Conservation (phyloP, 2,888 invertebrate species). For the Drosophila nr. perissopoda region DNA sequence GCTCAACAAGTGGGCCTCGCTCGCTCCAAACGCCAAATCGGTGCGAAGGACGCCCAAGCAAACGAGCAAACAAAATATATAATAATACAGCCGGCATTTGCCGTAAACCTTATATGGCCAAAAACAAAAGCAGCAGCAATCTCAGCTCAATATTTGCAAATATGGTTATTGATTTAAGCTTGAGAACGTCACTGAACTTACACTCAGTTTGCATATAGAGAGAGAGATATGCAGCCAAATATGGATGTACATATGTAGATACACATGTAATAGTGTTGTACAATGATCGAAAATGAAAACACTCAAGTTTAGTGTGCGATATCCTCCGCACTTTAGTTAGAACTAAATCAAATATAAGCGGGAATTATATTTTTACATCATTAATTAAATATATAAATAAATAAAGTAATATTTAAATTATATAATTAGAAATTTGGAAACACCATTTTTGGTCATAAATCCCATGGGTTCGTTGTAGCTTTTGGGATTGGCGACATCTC, state of each 20-base stretch:
- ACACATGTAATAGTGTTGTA: neutral
- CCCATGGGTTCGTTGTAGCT: neutral
- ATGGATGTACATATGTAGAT: neutral
- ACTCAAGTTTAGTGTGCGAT: neutral
- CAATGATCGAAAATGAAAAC: neutral
- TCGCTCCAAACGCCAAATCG: slow-evolving; percentile 55
- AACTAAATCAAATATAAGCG: neutral
- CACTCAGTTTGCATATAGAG: neutral
- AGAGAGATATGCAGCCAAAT: slow-evolving; percentile 3
- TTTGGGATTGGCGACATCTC: slow-evolving; percentile 6
- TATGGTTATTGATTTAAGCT: slow-evolving; percentile 59
- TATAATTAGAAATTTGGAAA: neutral
- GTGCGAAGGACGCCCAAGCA: slow-evolving; percentile 70
- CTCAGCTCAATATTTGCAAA: slow-evolving; percentile 53
- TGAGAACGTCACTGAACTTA: slow-evolving; percentile 36
- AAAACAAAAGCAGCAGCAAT: slow-evolving; percentile 34
- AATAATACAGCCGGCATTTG: slow-evolving; percentile 47
- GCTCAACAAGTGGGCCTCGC: slow-evolving; percentile 69
- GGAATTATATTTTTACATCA: neutral
- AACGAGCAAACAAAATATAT: slow-evolving; percentile 11
- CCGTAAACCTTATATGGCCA: slow-evolving; percentile 66
- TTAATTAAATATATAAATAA: neutral
- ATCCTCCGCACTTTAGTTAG: neutral
- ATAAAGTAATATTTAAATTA: neutral
- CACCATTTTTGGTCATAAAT: too few species aligned